phyloP scores from a whole-genome alignment of 2,888 invertebrate genomes.

The Globia sparganii region DNA sequence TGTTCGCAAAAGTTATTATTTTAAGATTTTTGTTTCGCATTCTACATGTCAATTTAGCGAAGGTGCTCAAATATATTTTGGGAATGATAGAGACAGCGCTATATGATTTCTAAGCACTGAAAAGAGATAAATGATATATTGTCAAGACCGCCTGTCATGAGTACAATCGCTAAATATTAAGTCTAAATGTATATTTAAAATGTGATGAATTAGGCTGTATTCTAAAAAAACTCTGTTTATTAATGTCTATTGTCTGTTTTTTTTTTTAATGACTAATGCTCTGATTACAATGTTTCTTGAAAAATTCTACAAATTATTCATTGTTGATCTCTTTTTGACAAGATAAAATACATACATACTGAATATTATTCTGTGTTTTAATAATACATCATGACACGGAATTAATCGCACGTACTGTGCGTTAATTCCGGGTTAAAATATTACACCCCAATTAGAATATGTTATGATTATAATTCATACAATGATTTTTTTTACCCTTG shows the following conservation, averaged over 20 bases:
- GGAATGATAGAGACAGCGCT: background rate
- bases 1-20: conserved; percentile 19
- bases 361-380: conserved; percentile 39
- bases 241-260: background rate
- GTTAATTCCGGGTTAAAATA: background rate
- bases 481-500: too few species aligned
- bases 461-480: too few species aligned
- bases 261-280: conserved; percentile 8
- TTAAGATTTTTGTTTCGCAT: conserved; percentile 1
- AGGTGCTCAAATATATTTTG: conserved; percentile 1
- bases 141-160: conserved; percentile 1
- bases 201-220: conserved; percentile 44
- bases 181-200: conserved; percentile 29
- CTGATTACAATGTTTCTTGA: conserved; percentile 19
- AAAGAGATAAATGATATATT: conserved; percentile 9
- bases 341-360: conserved; percentile 40
- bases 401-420: background rate
- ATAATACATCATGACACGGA: background rate
- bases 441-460: background rate
- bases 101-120: background rate
- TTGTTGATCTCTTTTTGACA: conserved; percentile 58
- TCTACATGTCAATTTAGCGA: conserved; percentile 12
- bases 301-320: conserved; percentile 22
- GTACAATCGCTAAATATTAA: conserved; percentile 19
- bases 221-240: conserved; percentile 11